Conservation (phyloP, 2,888 invertebrate species). For the Cantharis lateralis region DNA sequence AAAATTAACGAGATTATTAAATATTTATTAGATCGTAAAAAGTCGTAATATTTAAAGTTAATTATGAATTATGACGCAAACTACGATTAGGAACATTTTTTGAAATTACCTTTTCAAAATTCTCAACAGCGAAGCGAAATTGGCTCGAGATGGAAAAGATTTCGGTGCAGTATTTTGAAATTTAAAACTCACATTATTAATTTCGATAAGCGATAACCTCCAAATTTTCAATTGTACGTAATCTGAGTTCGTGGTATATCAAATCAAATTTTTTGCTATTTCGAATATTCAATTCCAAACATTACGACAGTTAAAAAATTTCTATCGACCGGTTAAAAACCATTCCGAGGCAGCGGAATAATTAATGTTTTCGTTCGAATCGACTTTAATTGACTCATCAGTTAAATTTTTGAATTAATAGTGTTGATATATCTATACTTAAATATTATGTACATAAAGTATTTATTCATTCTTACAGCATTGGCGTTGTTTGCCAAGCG, state of each 20-base stretch:
- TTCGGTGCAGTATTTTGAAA: not conserved
- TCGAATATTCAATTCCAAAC: not conserved
- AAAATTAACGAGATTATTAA: constrained; percentile 17
- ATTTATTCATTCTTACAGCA: not conserved
- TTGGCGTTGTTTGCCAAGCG: not conserved
- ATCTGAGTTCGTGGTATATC: too few species aligned
- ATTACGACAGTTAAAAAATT: not conserved
- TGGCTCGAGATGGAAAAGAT: not conserved
- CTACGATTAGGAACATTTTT: not conserved
- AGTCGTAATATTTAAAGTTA: not conserved
- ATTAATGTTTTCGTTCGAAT: not conserved
- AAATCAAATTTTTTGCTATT: not conserved
- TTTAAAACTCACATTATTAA: not conserved
- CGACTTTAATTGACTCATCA: constrained; percentile 2
- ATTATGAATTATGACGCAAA: not conserved
- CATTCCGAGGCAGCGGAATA: not conserved
- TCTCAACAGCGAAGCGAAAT: not conserved
- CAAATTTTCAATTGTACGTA: not conserved
- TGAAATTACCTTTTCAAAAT: not conserved
- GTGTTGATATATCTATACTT: constrained; percentile 1
- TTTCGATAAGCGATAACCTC: not conserved
- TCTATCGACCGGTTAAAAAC: not conserved
- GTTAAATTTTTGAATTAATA: constrained; percentile 5
- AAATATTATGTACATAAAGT: not conserved
- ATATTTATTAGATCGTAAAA: constrained; percentile 21